A percentile compares a stretch with the other conserved stretches of the same genome.
These are phyloP conservation scores for Rhabdophis nuchalis DNA, from an alignment of 2,797 vertebrate genomes.

Conservation along the genomic window DNA sequence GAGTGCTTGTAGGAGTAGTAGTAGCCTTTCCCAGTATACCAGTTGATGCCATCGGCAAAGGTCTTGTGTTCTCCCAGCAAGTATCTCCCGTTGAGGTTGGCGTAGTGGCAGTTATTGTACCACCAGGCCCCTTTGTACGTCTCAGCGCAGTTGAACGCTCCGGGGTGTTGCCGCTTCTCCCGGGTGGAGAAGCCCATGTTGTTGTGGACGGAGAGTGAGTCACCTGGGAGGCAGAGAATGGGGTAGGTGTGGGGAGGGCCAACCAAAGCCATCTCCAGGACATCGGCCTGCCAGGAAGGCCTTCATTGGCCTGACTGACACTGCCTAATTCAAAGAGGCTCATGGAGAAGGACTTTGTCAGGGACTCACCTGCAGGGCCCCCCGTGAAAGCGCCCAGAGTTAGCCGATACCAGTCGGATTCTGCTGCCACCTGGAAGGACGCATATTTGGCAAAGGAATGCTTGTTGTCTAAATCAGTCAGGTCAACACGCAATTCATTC, in stretches of 20 bases:
- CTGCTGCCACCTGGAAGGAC: constrained; percentile 22
- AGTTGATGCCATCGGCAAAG: constrained; percentile 39
- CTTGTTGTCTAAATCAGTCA: constrained; percentile 42
- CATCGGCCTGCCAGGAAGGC: no score
- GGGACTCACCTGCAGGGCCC: neutral
- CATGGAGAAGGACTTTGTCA: no score
- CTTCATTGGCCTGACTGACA: no score
- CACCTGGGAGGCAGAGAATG: constrained; percentile 1
- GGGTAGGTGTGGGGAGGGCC: no score
- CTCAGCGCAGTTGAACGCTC: fast-evolving
- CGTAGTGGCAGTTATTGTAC: fast-evolving
- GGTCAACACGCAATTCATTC: constrained; percentile 36
- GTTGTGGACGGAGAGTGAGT: constrained; percentile 6
- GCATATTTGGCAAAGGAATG: constrained; percentile 37
- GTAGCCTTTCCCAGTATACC: neutral
- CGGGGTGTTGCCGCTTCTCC: neutral
- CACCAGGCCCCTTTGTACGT: constrained; percentile 37
- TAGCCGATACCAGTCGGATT: constrained; percentile 32
- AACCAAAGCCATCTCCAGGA: no score
- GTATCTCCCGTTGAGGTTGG: constrained; percentile 53
- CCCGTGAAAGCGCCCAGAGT: constrained; percentile 12
- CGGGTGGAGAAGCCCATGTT: constrained; percentile 34
- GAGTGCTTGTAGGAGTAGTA: constrained; percentile 43
- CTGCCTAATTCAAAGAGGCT: no score
- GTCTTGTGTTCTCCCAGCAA: neutral